Conservation (phyloP, 2,797 vertebrate genomes). For the Lophura swinhoii region DNA sequence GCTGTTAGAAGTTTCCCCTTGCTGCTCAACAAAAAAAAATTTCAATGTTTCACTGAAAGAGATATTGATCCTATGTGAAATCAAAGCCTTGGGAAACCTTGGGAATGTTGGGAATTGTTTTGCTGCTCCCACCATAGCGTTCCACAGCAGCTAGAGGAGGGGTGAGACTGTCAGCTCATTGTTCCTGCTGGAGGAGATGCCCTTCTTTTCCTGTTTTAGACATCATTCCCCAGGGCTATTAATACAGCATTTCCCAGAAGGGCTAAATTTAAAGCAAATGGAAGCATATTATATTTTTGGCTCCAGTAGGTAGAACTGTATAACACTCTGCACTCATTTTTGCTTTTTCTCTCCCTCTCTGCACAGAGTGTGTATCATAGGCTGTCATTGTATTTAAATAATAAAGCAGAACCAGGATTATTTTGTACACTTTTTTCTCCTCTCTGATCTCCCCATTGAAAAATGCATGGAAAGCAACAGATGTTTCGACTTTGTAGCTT, state of each 20-base stretch:
- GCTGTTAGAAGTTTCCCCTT: constrained; percentile 30
- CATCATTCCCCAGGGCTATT: constrained; percentile 26
- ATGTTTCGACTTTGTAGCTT: constrained; percentile 78
- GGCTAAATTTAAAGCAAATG: constrained; percentile 58
- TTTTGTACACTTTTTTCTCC: constrained; percentile 70
- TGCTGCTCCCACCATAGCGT: neutral
- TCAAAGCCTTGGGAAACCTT: constrained; percentile 12
- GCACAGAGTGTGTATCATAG: constrained; percentile 35
- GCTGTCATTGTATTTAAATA: constrained; percentile 75
- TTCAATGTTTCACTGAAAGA: neutral
- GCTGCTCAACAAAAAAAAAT: neutral
- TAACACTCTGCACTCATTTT: constrained; percentile 24
- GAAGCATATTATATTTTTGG: constrained; percentile 50
- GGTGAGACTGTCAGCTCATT: neutral
- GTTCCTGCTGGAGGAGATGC: constrained; percentile 25
- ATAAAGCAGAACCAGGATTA: constrained; percentile 73
- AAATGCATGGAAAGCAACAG: constrained; percentile 78
- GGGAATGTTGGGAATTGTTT: neutral
- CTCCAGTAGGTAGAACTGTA: constrained; percentile 37
- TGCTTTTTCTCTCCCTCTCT: constrained; percentile 16
- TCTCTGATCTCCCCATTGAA: constrained; percentile 76
- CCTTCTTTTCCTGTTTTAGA: constrained; percentile 45
- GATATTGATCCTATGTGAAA: neutral
- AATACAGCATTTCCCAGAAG: constrained; percentile 42
- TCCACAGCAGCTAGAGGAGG: neutral